Base-by-base conservation (phyloP, 1,140 invertebrate species). In the Nasonia longicornis region DNA sequence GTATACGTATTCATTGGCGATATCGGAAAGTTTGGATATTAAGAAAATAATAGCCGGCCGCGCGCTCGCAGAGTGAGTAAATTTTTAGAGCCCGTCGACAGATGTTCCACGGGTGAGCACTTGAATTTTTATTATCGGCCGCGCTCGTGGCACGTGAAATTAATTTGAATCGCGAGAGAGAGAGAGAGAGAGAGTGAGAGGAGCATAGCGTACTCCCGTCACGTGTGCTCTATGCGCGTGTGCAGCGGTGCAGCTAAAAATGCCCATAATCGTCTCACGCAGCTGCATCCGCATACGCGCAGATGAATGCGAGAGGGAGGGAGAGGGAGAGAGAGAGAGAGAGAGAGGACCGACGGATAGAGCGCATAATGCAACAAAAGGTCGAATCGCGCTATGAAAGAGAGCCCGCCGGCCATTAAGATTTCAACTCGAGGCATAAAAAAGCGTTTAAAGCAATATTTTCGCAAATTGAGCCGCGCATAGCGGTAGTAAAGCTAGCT, bases 81-180 rank as follows among this genome's bases (percentile, higher is more conserved):
- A 74, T 31, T 74, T 74, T 74, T 74, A 29, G 26, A 31, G 12
- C 12, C 48, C 16, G 45, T 35, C 45, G 72, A 63, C 72, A 74
- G 45, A 74, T 74, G 72, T 74, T 74, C 12, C 48, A 16, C 48
- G 22, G 20, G 8, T 20, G 29, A 22, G n/a, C 38, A 73, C 71
- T 48, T 20, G 22, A 63, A 74, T 74, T 74, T 74, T 74, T 74
- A 74, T 31, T 31, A 74, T 73, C 71, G 42, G 20, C 14, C 22
- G 22, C 64, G 26, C 72, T 26, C 48, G 48, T 2, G 4, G 52
- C 22, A 58, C 72, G 45, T 63, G 72, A 58, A 74, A 74, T 74
- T 74, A 58, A 74, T 58, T 58, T 11, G 22, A 74, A 74, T 74
- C 48, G 22, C 3, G 10, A 2, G 14, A 20, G 63, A 48, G 45